phyloP scores from a whole-genome alignment of 2,797 vertebrate species.

The Prionace glauca region DNA sequence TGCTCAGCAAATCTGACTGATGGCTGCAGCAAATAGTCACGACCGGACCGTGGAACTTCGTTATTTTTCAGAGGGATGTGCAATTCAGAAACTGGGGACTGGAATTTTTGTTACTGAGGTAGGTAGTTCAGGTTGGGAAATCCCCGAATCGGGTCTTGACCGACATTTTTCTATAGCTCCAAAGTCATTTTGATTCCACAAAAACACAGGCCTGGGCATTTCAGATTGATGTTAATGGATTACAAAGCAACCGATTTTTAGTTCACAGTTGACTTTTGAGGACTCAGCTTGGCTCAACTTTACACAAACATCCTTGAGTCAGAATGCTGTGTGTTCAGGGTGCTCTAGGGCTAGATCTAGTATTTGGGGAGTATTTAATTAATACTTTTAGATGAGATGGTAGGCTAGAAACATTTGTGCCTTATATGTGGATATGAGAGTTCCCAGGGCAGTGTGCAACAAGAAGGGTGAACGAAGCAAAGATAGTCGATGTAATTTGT shows the following conservation, averaged over 20 bases:
- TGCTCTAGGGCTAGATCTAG: background rate
- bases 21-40: background rate
- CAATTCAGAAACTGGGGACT: background rate
- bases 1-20: background rate
- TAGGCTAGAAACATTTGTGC: background rate
- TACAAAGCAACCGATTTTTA: background rate
- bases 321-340: background rate
- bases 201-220: background rate
- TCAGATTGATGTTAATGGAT: background rate
- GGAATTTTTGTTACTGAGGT: background rate
- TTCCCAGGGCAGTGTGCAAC: background rate
- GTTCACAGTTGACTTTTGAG: background rate
- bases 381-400: background rate
- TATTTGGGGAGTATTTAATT: background rate
- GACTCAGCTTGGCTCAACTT: background rate
- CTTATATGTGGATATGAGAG: background rate
- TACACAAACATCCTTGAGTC: background rate
- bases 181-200: background rate
- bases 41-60: background rate
- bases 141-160: background rate
- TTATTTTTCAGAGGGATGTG: background rate
- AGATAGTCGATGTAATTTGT: no score
- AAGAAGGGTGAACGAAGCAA: background rate
- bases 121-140: no score
- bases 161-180: background rate